A percentile compares a stretch with the other conserved stretches of the same genome.
phyloP scores from a whole-genome alignment of 2,797 vertebrate species.

The Labroides dimidiatus region DNA sequence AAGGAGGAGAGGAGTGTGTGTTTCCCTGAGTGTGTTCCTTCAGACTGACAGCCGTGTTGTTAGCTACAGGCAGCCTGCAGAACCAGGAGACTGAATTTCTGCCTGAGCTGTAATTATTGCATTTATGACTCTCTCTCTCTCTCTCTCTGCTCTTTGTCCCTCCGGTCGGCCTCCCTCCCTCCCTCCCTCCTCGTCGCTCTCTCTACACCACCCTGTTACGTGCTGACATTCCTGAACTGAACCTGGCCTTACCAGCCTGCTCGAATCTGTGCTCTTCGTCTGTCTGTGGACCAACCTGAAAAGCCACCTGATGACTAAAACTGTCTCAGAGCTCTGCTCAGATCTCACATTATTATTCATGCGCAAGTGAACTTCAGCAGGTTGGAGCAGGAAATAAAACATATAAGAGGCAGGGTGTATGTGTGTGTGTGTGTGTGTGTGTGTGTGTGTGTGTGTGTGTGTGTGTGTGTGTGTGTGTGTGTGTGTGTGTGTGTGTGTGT shows the following conservation, averaged over 20 bases:
- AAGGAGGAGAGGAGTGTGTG: background rate
- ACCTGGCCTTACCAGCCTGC: slow-evolving; percentile 56
- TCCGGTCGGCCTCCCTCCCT: slow-evolving; percentile 54
- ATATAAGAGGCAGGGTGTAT: background rate
- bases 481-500: background rate
- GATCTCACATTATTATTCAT: background rate
- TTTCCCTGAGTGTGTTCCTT: slow-evolving; percentile 7
- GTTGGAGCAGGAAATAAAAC: background rate
- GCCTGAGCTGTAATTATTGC: slow-evolving; percentile 65
- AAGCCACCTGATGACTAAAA: slow-evolving; percentile 54
- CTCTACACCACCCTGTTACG: slow-evolving; percentile 57
- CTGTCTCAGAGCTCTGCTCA: slow-evolving; percentile 2
- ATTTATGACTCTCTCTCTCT: slow-evolving; percentile 58
- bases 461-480: slow-evolving; percentile 6
- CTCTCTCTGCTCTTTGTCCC: slow-evolving; percentile 44
- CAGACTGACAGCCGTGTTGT: slow-evolving; percentile 35
- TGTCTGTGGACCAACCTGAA: slow-evolving; percentile 68
- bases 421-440: background rate
- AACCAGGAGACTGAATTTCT: slow-evolving; percentile 47
- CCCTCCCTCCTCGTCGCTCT: slow-evolving; percentile 44
- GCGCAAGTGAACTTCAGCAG: background rate
- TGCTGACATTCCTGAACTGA: slow-evolving; percentile 70
- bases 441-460: background rate
- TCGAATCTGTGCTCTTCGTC: slow-evolving; percentile 17
- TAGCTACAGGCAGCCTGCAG: slow-evolving; percentile 42